These are phyloP conservation scores for Drosophila tsacasi DNA, from an alignment of 1,140 invertebrate species.

Conservation along the genomic window DNA sequence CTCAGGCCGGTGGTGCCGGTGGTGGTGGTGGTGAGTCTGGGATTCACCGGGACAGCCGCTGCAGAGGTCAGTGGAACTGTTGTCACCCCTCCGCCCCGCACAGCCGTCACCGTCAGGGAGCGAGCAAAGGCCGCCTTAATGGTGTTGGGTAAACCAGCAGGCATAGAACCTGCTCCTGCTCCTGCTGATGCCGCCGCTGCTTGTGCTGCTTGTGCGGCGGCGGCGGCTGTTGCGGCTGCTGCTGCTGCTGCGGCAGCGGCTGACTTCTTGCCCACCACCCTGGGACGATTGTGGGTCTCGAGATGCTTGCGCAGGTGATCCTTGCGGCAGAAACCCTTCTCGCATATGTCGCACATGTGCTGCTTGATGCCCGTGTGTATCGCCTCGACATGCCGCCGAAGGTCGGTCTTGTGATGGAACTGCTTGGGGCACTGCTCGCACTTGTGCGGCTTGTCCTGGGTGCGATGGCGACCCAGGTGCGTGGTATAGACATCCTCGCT, in stretches of 20 bases:
- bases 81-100: background rate
- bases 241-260: conserved; percentile 50
- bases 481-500: conserved; percentile 88
- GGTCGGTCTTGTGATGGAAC: conserved; percentile 95
- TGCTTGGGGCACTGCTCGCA: conserved; percentile 95
- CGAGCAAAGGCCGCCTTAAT: conserved; percentile 52
- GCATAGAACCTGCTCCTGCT: background rate
- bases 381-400: conserved; percentile 93
- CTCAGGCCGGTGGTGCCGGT: conserved; percentile 7
- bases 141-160: background rate
- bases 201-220: background rate
- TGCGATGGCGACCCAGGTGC: conserved; percentile 90
- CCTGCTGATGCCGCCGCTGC: conserved; percentile 4
- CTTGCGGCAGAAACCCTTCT: conserved; percentile 96
- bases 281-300: conserved; percentile 90
- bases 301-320: conserved; percentile 98
- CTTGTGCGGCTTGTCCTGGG: conserved; percentile 94
- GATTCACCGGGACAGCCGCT: background rate
- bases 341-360: conserved; percentile 92
- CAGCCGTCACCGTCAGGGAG: conserved; percentile 16
- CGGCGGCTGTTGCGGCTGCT: background rate
- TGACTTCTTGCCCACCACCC: conserved; percentile 68
- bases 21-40: background rate
- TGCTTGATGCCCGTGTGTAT: conserved; percentile 94
- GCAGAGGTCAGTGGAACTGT: background rate